Evolutionary conservation across 2,888 invertebrate genomes (phyloP).

Genomic region (Papilio protenor): DNA sequence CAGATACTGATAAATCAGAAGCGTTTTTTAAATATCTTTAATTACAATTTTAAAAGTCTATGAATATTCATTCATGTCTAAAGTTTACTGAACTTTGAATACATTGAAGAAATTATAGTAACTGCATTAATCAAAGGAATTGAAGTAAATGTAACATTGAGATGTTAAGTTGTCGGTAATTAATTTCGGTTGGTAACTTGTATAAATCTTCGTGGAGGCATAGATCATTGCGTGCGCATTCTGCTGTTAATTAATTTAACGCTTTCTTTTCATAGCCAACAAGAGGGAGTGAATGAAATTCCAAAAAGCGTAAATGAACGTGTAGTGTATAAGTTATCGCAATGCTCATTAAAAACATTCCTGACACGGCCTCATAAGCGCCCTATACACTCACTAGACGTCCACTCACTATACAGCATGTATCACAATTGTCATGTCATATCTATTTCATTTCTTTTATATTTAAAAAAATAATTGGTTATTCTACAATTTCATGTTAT

Average conservation of each 20-base stretch:
- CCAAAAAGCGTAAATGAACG: slow-evolving; percentile 76
- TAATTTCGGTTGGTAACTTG: slow-evolving; percentile 23
- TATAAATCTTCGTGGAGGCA: slow-evolving; percentile 63
- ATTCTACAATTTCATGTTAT: too few species aligned
- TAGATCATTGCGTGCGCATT: slow-evolving; percentile 71
- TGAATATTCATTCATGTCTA: too few species aligned
- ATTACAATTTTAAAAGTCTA: not conserved
- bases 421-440: not conserved
- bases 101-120: not conserved
- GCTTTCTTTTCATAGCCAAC: slow-evolving; percentile 71
- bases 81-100: not conserved
- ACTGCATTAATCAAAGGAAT: not conserved
- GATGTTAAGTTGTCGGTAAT: slow-evolving; percentile 31
- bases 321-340: slow-evolving; percentile 76
- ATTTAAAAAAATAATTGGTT: too few species aligned
- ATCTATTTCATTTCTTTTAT: not conserved
- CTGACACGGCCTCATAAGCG: slow-evolving; percentile 61
- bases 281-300: slow-evolving; percentile 76
- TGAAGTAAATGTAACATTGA: slow-evolving; percentile 44
- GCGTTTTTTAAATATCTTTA: not conserved
- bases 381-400: slow-evolving; percentile 50
- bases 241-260: slow-evolving; percentile 77
- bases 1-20: not conserved
- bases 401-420: slow-evolving; percentile 46
- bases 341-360: slow-evolving; percentile 75